Base-by-base conservation (phyloP, 2,888 invertebrate species). In the Auanema sp. region DNA sequence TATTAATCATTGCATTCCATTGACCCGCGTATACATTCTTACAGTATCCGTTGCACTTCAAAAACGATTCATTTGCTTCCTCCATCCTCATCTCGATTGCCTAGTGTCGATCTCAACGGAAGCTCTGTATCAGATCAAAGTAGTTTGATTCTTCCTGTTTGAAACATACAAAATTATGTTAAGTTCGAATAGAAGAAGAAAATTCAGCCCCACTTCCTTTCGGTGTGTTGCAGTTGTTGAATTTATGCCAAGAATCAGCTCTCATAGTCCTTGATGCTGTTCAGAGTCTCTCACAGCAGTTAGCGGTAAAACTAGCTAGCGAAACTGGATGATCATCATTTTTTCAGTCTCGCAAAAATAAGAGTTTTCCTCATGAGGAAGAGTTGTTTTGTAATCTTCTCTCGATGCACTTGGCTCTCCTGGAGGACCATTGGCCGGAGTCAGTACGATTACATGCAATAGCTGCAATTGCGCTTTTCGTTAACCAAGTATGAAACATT, bases 341-440 rank as follows among this genome's bases (percentile, higher is more conserved):
- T 25, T 14, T 65, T 42, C 25, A 68, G 66, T 47, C 53, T 41
- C 25, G 68, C 4, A 18, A 24, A n/a, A 23, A 24, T 5, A 52
- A 52, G 11, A n/a, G 23, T 18, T 18, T 23, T 12, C 40, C 51
- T 16, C 51, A 62, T 6, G 24, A 62, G 11, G 24, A 55, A 23
- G 88, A 65, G 8, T 88, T 92, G 23, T 90, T 93, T 86, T 89
- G 90, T 43, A 89, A 91, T 75, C 88, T 94, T 23, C 91, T 93
- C 54, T 90, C 90, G 68, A 90, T 95, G 43, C 92, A 93, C 84
- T 85, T 95, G 58, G 89, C 90, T n/a, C 90, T 93, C 76, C 87
- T 95, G 58, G 91, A 91, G 85, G 88, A 91, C 49, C 91, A 92
- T 1, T 95, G 95, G 84, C 93, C 94, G 52, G 95, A 96, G 84